Evolutionary conservation across 2,797 vertebrate species (phyloP).

Genomic region (Scomberomorus guttatus): DNA sequence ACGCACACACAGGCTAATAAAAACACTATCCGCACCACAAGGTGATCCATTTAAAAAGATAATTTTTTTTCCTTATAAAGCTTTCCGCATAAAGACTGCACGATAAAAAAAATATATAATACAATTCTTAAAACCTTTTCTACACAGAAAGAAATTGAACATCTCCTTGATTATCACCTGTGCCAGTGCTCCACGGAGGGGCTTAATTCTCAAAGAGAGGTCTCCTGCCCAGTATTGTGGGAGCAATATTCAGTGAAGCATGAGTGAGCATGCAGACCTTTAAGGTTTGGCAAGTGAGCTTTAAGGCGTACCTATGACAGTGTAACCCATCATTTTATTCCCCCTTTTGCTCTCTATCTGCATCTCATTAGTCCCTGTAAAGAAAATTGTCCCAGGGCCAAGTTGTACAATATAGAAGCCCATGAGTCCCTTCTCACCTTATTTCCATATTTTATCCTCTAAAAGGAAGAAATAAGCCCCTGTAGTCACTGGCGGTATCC

Average conservation of each 20-base stretch:
- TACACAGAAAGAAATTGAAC: slow-evolving; percentile 87
- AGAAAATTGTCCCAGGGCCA: slow-evolving; percentile 51
- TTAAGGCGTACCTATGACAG: slow-evolving; percentile 85
- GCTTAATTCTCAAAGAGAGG: slow-evolving; percentile 73
- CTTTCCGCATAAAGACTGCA: slow-evolving; percentile 89
- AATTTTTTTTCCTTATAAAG: slow-evolving; percentile 87
- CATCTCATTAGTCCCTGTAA: slow-evolving; percentile 63
- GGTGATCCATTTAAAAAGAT: slow-evolving; percentile 89
- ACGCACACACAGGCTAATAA: slow-evolving; percentile 81
- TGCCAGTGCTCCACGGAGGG: slow-evolving; percentile 82
- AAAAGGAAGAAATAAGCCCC: slow-evolving; percentile 76
- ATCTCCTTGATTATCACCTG: slow-evolving; percentile 85
- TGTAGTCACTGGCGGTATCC: slow-evolving; percentile 74
- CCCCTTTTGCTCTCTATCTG: slow-evolving; percentile 57
- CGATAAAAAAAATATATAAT: slow-evolving; percentile 91
- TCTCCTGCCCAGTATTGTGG: slow-evolving; percentile 72
- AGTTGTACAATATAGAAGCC: slow-evolving; percentile 38
- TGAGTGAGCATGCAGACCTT: slow-evolving; percentile 74
- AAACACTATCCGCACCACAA: slow-evolving; percentile 85
- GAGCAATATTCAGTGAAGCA: slow-evolving; percentile 71
- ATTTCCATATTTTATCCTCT: slow-evolving; percentile 62
- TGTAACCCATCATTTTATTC: slow-evolving; percentile 68
- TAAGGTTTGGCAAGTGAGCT: slow-evolving; percentile 83
- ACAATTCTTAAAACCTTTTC: slow-evolving; percentile 87
- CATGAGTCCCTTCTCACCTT: slow-evolving; percentile 50